These are phyloP conservation scores for Alexandromys fortis DNA, from an alignment of 2,113 vertebrate species.

Conservation along the genomic window DNA sequence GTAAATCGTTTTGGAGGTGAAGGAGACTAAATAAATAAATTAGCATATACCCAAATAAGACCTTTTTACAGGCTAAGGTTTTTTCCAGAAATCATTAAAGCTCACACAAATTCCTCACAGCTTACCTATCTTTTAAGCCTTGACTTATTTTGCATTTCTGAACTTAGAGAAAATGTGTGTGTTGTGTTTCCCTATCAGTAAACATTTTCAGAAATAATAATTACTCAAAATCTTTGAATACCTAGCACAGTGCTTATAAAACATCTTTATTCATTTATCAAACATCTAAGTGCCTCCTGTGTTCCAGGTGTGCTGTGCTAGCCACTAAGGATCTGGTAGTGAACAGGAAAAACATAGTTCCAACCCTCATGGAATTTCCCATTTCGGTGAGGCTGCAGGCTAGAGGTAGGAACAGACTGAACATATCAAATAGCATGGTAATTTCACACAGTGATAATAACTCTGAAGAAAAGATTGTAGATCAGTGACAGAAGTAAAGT, in stretches of 20 bases:
- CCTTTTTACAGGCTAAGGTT: not conserved
- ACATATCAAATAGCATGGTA: not conserved
- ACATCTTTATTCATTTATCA: constrained; percentile 40
- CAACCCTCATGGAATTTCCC: not conserved
- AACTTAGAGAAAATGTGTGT: constrained; percentile 27
- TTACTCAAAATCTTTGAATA: constrained; percentile 5
- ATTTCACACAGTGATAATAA: not conserved
- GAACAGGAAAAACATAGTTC: not conserved
- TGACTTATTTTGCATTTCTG: constrained; percentile 58
- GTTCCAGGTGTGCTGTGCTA: not conserved
- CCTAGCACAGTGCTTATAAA: constrained; percentile 10
- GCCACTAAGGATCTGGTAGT: not conserved
- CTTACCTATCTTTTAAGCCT: constrained; percentile 6
- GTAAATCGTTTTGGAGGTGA: constrained; percentile 32
- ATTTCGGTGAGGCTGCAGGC: not conserved
- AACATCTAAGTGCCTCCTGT: constrained; percentile 22
- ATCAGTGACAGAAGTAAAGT: not conserved
- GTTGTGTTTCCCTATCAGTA: constrained; percentile 9
- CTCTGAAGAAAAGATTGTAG: constrained; percentile 3
- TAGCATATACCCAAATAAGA: not conserved
- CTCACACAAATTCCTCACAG: not conserved
- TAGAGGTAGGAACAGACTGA: not conserved
- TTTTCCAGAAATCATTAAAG: constrained; percentile 7
- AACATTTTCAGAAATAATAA: constrained; percentile 57
- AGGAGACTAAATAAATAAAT: constrained; percentile 44